Conservation (phyloP, 2,797 vertebrate species). For the Myiotriccus ornatus region DNA sequence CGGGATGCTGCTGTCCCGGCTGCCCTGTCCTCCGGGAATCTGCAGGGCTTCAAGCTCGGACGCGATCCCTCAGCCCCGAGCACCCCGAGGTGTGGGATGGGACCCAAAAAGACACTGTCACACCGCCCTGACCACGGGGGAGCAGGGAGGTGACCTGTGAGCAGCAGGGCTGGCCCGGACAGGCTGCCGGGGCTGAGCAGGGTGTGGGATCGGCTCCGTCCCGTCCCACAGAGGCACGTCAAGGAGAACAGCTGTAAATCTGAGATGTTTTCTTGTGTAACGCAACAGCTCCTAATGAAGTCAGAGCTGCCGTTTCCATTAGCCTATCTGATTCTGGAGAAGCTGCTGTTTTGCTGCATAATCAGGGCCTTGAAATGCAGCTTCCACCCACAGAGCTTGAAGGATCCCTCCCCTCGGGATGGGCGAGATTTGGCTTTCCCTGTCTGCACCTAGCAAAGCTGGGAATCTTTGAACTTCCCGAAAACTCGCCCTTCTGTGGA, state of each 20-base stretch:
- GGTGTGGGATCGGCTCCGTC: rapidly evolving
- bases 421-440: background rate
- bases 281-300: background rate
- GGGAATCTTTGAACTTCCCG: background rate
- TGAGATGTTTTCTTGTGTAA: background rate
- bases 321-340: background rate
- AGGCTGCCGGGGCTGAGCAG: background rate
- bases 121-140: rapidly evolving
- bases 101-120: rapidly evolving
- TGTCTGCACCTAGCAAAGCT: background rate
- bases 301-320: background rate
- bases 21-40: background rate
- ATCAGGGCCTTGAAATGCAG: background rate
- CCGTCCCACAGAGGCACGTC: rapidly evolving
- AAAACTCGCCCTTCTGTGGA: rapidly evolving
- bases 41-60: rapidly evolving
- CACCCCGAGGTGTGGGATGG: rapidly evolving
- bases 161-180: rapidly evolving
- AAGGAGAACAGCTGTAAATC: background rate
- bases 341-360: constrained; percentile 16
- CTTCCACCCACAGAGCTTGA: background rate
- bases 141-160: rapidly evolving
- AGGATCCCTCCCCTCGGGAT: background rate
- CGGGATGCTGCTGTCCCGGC: background rate
- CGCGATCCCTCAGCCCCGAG: rapidly evolving